A percentile compares a stretch with the other conserved stretches of the same genome.
Conservation (phyloP, 2,888 invertebrate genomes). For the Lutraria lutraria region DNA sequence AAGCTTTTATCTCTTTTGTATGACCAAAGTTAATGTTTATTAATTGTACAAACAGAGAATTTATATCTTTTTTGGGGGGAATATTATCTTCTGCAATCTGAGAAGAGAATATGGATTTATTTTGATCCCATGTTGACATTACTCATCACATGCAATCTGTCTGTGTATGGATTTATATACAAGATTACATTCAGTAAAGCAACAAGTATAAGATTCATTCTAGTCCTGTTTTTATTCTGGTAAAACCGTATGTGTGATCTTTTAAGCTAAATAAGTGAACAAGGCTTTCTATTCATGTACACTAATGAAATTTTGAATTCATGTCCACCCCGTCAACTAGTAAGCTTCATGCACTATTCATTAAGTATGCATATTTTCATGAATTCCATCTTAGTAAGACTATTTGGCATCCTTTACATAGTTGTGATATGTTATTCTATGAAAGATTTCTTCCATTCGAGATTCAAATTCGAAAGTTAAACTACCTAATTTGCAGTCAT, state of each 20-base stretch:
- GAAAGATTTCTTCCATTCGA: too few relatives aligned
- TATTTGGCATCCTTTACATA: too few relatives aligned
- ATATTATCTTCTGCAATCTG: background rate
- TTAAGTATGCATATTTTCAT: too few relatives aligned
- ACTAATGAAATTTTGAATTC: too few relatives aligned
- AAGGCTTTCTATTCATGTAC: background rate
- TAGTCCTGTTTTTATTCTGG: background rate
- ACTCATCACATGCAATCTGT: background rate
- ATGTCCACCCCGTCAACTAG: too few relatives aligned
- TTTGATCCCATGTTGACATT: background rate
- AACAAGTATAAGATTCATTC: background rate
- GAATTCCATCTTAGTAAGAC: too few relatives aligned
- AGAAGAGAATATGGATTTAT: background rate
- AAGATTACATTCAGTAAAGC: background rate
- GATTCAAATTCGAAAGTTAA: too few relatives aligned
- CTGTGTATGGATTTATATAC: background rate
- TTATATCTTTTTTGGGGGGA: background rate
- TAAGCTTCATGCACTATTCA: too few relatives aligned
- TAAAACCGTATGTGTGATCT: background rate
- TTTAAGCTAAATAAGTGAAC: background rate
- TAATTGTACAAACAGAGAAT: background rate
- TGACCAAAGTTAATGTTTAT: background rate
- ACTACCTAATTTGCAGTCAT: too few relatives aligned
- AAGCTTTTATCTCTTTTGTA: background rate
- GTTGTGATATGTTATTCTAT: too few relatives aligned